phyloP scores from a whole-genome alignment of 1,140 invertebrate genomes.

The Acyrthosiphon pisum region DNA sequence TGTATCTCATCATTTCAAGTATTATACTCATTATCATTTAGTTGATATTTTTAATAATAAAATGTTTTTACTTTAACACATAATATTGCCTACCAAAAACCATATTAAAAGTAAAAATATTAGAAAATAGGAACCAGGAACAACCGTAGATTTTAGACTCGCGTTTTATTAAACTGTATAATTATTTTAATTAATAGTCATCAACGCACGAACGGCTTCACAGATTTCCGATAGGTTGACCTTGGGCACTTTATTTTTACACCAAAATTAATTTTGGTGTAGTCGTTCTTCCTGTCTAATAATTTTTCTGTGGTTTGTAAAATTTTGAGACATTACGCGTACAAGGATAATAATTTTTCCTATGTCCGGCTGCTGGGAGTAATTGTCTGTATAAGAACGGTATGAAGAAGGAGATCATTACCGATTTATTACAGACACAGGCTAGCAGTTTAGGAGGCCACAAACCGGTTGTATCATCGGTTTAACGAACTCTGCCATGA shows the following conservation, averaged over 20 bases:
- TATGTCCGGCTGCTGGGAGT: background rate
- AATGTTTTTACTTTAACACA: background rate
- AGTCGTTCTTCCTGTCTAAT: slow-evolving; percentile 12
- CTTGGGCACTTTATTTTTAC: background rate
- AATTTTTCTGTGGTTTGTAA: background rate
- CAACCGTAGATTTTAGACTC: background rate
- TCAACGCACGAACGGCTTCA: background rate
- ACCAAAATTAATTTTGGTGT: background rate
- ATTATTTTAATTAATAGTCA: background rate
- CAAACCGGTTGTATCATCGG: slow-evolving; percentile 57
- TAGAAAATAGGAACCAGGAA: background rate
- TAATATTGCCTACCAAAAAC: background rate
- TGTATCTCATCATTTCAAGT: too few species aligned
- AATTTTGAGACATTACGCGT: background rate
- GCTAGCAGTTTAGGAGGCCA: slow-evolving; percentile 50
- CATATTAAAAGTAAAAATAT: background rate
- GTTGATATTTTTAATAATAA: background rate
- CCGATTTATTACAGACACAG: slow-evolving; percentile 47
- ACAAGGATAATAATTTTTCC: background rate
- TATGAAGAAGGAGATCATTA: slow-evolving; percentile 37
- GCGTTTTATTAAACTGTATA: background rate
- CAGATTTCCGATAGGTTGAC: background rate
- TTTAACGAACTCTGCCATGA: slow-evolving; percentile 53
- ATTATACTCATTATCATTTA: too few species aligned
- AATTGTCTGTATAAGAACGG: slow-evolving; percentile 1